These are phyloP conservation scores for Myotis findleyi DNA, from an alignment of 2,797 vertebrate genomes.

Conservation along the genomic window DNA sequence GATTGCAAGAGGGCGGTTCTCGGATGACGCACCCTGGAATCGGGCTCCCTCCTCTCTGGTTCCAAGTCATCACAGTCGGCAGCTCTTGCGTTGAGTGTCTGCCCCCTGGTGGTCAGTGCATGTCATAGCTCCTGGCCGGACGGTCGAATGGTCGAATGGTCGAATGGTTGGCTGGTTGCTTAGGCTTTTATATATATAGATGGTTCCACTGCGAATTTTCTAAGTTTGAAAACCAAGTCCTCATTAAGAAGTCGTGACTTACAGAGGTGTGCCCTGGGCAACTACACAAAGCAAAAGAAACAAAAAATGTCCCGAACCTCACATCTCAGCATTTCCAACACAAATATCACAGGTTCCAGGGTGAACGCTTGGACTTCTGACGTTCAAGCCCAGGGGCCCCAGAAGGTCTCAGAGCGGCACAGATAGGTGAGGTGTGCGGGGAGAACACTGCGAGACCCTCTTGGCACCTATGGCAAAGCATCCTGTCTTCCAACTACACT, in stretches of 20 bases:
- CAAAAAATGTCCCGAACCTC: not conserved
- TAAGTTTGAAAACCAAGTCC: constrained; percentile 29
- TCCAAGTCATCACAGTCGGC: too few relatives aligned
- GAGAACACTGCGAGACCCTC: not conserved
- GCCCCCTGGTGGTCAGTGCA: too few relatives aligned
- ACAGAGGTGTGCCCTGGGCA: not conserved
- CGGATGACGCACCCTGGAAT: too few relatives aligned
- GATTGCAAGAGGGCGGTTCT: too few relatives aligned
- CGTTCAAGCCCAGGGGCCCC: not conserved
- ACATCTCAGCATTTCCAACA: constrained; percentile 11
- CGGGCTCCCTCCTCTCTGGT: too few relatives aligned
- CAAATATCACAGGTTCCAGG: not conserved
- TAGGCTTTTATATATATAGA: too few relatives aligned
- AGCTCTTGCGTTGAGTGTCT: too few relatives aligned
- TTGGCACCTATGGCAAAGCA: constrained; percentile 39
- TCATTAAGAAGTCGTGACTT: not conserved
- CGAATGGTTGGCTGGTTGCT: too few relatives aligned
- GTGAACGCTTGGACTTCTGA: not conserved
- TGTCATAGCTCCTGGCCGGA: too few relatives aligned
- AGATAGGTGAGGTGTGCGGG: not conserved
- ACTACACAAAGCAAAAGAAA: not conserved
- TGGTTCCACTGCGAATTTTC: not conserved
- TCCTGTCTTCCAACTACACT: not conserved
- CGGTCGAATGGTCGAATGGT: too few relatives aligned
- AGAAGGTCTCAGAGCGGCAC: not conserved